These are phyloP conservation scores for Meles meles DNA, from an alignment of 2,113 vertebrate genomes.

Conservation along the genomic window DNA sequence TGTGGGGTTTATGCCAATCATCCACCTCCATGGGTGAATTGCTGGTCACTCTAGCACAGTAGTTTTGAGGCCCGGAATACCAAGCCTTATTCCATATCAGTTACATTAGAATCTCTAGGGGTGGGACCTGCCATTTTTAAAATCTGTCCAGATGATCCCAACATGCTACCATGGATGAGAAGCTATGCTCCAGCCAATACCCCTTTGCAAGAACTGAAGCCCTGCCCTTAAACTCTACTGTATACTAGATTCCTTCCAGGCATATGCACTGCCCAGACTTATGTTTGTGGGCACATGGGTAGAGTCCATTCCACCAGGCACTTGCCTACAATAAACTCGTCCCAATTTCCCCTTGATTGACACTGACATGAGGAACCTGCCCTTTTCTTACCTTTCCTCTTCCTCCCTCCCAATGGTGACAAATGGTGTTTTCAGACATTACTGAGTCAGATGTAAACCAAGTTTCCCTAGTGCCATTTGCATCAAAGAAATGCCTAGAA, in stretches of 20 bases:
- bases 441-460: no score
- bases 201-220: neutral
- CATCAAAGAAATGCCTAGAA: no score
- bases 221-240: neutral
- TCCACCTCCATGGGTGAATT: neutral
- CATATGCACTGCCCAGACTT: neutral
- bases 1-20: neutral
- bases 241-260: neutral
- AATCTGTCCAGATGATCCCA: neutral
- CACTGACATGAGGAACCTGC: no score
- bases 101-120: neutral
- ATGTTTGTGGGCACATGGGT: accelerated
- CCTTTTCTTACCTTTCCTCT: no score
- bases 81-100: neutral
- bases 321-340: neutral
- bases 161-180: neutral
- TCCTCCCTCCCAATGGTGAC: no score
- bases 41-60: neutral
- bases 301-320: neutral
- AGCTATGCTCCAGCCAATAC: neutral
- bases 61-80: neutral
- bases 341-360: neutral
- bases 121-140: neutral
- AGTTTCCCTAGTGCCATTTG: no score
- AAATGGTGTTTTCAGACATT: no score